Evolutionary conservation across 2,113 vertebrate genomes (phyloP).

Genomic region (Hippocampus abdominalis): DNA sequence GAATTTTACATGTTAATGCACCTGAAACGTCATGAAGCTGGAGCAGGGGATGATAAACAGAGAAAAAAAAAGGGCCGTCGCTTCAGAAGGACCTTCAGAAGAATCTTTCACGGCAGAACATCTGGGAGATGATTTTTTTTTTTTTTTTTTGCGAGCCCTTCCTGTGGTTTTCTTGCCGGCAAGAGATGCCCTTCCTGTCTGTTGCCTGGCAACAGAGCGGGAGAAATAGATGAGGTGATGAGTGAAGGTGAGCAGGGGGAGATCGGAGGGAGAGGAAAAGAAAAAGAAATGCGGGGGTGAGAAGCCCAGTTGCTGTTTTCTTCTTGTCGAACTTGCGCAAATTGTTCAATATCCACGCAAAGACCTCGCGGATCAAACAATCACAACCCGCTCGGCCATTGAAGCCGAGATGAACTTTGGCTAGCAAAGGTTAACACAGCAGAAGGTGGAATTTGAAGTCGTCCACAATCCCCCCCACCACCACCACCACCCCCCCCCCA

Average conservation of each 20-base stretch:
- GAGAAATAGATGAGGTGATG: conserved; percentile 60
- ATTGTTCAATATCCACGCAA: conserved; percentile 27
- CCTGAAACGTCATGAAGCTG: background rate
- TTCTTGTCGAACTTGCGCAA: conserved; percentile 25
- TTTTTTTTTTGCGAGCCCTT: conserved; percentile 53
- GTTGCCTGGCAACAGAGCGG: conserved; percentile 58
- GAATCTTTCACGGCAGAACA: conserved; percentile 22
- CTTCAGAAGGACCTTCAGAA: background rate
- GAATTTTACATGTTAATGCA: background rate
- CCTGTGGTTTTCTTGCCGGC: conserved; percentile 52
- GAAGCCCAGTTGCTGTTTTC: conserved; percentile 32
- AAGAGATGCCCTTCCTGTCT: conserved; percentile 65
- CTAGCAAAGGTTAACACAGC: background rate
- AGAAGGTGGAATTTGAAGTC: background rate
- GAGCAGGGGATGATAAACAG: background rate
- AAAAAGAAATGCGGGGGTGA: conserved; percentile 30
- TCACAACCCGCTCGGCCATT: background rate
- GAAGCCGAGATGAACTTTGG: background rate
- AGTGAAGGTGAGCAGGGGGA: conserved; percentile 62
- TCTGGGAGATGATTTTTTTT: conserved; percentile 9
- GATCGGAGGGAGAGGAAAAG: conserved; percentile 27
- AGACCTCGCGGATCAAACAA: conserved; percentile 15
- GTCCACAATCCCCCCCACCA: no score
- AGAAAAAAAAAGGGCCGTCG: background rate
- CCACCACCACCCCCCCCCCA: no score